Base-by-base conservation (phyloP, 2,888 invertebrate genomes). In the Ichneumoninae sp. region DNA sequence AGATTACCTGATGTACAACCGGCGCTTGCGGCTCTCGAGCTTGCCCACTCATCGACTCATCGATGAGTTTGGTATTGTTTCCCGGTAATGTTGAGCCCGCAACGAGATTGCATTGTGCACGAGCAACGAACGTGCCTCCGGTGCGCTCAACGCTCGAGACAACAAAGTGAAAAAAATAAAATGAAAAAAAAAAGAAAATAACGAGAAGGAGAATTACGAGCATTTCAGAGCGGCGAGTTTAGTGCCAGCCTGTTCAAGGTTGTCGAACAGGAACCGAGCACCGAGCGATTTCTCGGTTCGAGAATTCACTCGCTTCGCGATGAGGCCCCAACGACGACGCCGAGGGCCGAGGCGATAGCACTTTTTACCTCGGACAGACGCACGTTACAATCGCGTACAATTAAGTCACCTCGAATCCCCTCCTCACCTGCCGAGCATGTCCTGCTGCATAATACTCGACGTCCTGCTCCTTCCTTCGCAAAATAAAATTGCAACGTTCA, bases 241-340 rank as follows among this genome's bases (percentile, higher is more conserved):
- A 73, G 40, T 22, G 40, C 22, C 73, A 19, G 16, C 30, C 33
- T 63, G 57, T 57, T 60, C 73, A 73, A 73, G 73, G 73, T 73
- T 73, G 44, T 60, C 73, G 57, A 60, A 57, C 54, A 73, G 40
- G 60, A 60, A 57, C 30, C 47, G 47, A 47, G 16, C 50, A 50
- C 19, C 33, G 52, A 71, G 54, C 54, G 36, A 54, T 73, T 73
- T 60, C 57, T 70, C 52, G 47, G n/a, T 70, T 52, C 50, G 69
- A 50, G 69, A 30, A 70, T 50, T 70, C 30, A 10, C 73, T 73
- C 54, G 71, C 40, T 71, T 57, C 22, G 40, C 33, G 54, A 71
- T 33, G 71, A 70, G 52, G 30, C 19, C 3, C 73, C 16, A n/a
- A 13, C 26, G 1, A 69, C 47, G 69, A 30, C 3, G 30, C 52